Evolutionary conservation across 2,113 vertebrate genomes (phyloP).

Genomic region (Gopherus flavomarginatus): DNA sequence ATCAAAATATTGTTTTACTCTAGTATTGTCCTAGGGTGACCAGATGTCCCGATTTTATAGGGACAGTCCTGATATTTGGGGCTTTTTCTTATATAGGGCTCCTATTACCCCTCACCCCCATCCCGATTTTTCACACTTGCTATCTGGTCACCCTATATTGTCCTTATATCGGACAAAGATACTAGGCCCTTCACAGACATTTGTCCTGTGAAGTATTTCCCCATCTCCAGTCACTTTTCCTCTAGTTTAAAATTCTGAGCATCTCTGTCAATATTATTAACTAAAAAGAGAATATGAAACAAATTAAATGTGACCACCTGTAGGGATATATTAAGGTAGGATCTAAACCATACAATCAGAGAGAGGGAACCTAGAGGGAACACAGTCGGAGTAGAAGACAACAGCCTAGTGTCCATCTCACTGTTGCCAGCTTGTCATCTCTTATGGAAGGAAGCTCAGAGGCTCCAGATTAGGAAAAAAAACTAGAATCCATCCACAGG

Average conservation of each 20-base stretch:
- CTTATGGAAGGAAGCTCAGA: neutral
- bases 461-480: neutral
- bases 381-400: neutral
- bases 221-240: rapidly evolving
- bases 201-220: rapidly evolving
- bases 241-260: neutral
- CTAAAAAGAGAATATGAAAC: neutral
- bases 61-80: too few relatives aligned
- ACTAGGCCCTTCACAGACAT: rapidly evolving
- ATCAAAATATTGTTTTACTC: neutral
- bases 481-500: too few relatives aligned
- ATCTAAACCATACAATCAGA: neutral
- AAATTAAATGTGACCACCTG: neutral
- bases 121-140: too few relatives aligned
- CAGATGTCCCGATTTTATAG: too few relatives aligned
- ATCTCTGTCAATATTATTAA: neutral
- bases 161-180: neutral
- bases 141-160: too few relatives aligned
- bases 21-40: neutral
- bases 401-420: neutral
- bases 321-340: neutral
- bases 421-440: neutral
- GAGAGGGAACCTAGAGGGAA: neutral
- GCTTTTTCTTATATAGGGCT: too few relatives aligned
- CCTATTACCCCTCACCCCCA: too few relatives aligned